These are phyloP conservation scores for Epinephelus moara DNA, from an alignment of 2,113 vertebrate genomes.

Conservation along the genomic window DNA sequence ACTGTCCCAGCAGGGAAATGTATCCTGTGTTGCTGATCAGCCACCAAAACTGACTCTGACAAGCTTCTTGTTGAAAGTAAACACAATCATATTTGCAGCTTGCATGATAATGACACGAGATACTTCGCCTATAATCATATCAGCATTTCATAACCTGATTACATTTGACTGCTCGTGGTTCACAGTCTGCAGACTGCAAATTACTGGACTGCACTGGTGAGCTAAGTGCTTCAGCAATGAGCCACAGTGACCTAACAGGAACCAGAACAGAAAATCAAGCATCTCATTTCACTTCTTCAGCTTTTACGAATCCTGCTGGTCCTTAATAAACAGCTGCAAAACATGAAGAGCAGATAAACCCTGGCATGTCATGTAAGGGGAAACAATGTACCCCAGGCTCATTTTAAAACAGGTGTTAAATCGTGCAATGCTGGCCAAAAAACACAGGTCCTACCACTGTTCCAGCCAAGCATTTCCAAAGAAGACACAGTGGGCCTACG, in stretches of 20 bases:
- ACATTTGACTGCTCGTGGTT: slow-evolving; percentile 24
- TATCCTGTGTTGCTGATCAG: not conserved
- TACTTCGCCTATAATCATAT: slow-evolving; percentile 46
- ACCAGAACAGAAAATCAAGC: not conserved
- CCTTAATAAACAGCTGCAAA: not conserved
- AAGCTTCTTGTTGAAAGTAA: not conserved
- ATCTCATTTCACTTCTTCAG: not conserved
- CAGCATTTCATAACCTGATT: slow-evolving; percentile 57
- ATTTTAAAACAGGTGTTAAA: not conserved
- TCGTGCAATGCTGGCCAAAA: not conserved
- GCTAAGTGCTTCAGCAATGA: slow-evolving; percentile 43
- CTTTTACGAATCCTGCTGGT: not conserved
- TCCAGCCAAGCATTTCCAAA: not conserved
- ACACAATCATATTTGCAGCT: slow-evolving; percentile 21
- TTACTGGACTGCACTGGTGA: slow-evolving; percentile 28
- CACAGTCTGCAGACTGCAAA: slow-evolving; percentile 15
- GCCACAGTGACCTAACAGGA: not conserved
- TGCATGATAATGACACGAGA: slow-evolving; percentile 37
- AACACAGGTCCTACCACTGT: not conserved
- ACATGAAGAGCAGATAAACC: not conserved
- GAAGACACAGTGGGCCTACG: not conserved
- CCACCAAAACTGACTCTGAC: not conserved
- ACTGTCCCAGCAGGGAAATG: not conserved
- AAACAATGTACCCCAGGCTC: not conserved
- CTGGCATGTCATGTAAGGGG: too few relatives aligned